Percentiles rank a stretch among this genome's conserved stretches.
These are phyloP conservation scores for Pholis gunnellus DNA, from an alignment of 2,113 vertebrate genomes.

Conservation along the genomic window DNA sequence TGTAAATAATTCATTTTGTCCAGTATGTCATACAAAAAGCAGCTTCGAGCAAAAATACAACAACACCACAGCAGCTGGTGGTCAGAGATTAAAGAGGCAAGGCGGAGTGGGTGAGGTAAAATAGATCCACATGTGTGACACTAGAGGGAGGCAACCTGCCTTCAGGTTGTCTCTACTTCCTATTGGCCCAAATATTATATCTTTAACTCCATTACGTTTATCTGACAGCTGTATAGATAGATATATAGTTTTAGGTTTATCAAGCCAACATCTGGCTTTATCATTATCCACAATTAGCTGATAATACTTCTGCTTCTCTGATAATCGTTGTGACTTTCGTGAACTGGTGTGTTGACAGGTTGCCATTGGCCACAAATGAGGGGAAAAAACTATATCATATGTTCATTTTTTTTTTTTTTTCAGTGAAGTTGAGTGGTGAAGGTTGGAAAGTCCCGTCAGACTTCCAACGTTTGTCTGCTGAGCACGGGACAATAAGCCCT, in stretches of 20 bases:
- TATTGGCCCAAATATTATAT: background rate
- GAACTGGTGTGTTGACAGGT: background rate
- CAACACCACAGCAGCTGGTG: background rate
- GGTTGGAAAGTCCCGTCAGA: slow-evolving; percentile 74
- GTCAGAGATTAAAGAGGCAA: background rate
- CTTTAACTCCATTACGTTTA: background rate
- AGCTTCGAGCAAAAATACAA: background rate
- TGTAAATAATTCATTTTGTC: too few species aligned
- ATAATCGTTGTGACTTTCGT: background rate
- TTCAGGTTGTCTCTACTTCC: background rate
- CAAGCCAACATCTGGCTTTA: background rate
- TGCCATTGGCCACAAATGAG: background rate
- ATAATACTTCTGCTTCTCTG: background rate
- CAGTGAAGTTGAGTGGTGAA: background rate
- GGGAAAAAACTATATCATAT: background rate
- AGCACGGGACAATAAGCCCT: slow-evolving; percentile 51
- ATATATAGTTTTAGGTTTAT: background rate
- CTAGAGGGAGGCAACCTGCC: slow-evolving; percentile 41
- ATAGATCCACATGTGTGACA: background rate
- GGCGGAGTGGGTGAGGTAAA: background rate
- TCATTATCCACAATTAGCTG: background rate
- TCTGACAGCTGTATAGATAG: background rate
- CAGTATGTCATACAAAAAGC: background rate
- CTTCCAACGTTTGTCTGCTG: slow-evolving; percentile 67
- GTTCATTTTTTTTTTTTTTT: background rate